Evolutionary conservation across 1,140 invertebrate genomes (phyloP).

Genomic region (Nephila pilipes): DNA sequence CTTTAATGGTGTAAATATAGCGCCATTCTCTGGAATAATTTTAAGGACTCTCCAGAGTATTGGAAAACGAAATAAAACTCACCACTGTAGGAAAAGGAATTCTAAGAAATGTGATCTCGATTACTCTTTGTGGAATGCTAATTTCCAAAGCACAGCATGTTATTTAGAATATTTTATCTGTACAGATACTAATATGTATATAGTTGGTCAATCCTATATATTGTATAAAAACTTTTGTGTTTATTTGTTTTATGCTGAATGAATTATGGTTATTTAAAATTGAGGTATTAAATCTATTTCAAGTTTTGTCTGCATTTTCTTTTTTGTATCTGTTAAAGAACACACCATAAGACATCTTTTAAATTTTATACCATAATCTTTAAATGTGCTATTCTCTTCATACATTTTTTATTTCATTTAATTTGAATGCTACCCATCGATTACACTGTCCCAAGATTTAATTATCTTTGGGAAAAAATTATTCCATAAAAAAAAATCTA

Average conservation of each 20-base stretch:
- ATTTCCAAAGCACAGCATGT: conserved; percentile 41
- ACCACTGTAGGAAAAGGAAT: not conserved
- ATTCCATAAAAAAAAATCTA: no score
- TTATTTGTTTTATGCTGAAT: conserved; percentile 39
- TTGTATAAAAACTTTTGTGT: conserved; percentile 39
- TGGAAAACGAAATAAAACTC: not conserved
- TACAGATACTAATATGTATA: conserved; percentile 52
- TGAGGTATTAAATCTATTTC: conserved; percentile 65
- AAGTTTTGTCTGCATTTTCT: conserved; percentile 13
- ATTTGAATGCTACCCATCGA: no score
- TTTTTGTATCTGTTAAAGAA: not conserved
- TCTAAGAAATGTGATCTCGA: not conserved
- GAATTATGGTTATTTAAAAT: conserved; percentile 60
- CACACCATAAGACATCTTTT: not conserved
- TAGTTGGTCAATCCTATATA: conserved; percentile 29
- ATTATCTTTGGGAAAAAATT: no score
- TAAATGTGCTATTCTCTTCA: no score
- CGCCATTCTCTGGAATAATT: no score
- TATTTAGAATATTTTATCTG: conserved; percentile 63
- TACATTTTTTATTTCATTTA: no score
- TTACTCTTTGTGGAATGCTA: not conserved
- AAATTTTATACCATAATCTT: no score
- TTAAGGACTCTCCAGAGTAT: no score
- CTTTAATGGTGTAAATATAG: no score
- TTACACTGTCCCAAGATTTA: no score